Conservation (phyloP, 1,140 invertebrate species). For the Propsilocerus akamusi region DNA sequence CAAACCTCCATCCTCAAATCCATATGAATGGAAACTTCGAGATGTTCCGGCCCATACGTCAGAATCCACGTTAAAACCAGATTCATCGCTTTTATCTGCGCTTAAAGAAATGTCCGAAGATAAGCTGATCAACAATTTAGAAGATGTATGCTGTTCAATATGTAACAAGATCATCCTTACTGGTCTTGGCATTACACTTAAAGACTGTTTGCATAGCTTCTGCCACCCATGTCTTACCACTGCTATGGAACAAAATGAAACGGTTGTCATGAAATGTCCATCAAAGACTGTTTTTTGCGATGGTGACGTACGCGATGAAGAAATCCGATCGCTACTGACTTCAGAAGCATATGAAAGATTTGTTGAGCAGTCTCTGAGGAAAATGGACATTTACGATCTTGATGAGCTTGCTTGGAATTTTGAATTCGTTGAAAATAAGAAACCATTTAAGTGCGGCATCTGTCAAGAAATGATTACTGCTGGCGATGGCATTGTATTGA, state of each 20-base stretch:
- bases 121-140: background rate
- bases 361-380: background rate
- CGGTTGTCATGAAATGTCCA: background rate
- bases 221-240: background rate
- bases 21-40: too few relatives aligned
- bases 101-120: too few relatives aligned
- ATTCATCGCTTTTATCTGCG: too few relatives aligned
- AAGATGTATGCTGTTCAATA: background rate
- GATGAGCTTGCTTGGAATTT: conserved; percentile 38
- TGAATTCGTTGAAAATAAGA: conserved; percentile 52
- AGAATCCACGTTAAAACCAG: too few relatives aligned
- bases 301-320: background rate
- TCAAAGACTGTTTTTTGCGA: background rate
- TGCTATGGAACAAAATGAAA: background rate
- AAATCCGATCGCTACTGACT: background rate
- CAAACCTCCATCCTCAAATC: too few relatives aligned
- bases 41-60: too few relatives aligned
- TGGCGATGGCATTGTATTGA: conserved; percentile 53
- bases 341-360: background rate
- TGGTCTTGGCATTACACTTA: background rate
- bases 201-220: background rate
- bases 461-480: conserved; percentile 50
- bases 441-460: conserved; percentile 65
- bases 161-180: background rate
- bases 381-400: background rate